Evolutionary conservation across 2,113 vertebrate species (phyloP), one percentile per base, ranked within the genome.

Genomic region (Sciurus niger): DNA sequence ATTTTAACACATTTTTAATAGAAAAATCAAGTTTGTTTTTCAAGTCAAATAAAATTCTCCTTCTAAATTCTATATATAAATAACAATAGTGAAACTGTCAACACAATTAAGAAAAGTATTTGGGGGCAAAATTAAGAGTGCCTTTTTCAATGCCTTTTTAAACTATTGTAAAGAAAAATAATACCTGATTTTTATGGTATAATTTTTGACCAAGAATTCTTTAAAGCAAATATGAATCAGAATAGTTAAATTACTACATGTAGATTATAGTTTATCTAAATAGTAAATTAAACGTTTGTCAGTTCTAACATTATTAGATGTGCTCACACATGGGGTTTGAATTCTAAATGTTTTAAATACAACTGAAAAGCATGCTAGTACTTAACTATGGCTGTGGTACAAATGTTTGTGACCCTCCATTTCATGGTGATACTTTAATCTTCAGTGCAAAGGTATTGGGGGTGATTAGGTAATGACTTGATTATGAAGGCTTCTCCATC

Each of bases 1-100:
- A 32, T 65, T 82, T 88, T 20, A 85, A 32, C 8, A 60, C 43
- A 7, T 80, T 16, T 84, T 16, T 24, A 89, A 65, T 65, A 90
- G n/a, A 76, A 93, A 40, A 60, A 84, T 55, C 28, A 88, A 58
- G 6, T 28, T 63, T 30, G 40, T 65, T 82, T 93, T 40, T 87
- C 25, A 85, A 46, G 53, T 40, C 25, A 65, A 86, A 70, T 83
- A 1, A 68, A n/a, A 53, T 4, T n/a, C 0, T 60, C 4, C 16
- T 83, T 82, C 24, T 30, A 70, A 83, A 70, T 58, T 76, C 20
- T 68, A 82, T 24, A 78, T 32, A 30, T 28, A 76, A 92, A 9
- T 51, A 84, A 34, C 10, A 80, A 53, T 32, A 88, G 4, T 51
- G 14, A 40, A 40, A n/a, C 12, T n/a, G 8, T 34, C 0, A 24